Conservation (phyloP, 1,140 invertebrate genomes). For the Drosophila littoralis region DNA sequence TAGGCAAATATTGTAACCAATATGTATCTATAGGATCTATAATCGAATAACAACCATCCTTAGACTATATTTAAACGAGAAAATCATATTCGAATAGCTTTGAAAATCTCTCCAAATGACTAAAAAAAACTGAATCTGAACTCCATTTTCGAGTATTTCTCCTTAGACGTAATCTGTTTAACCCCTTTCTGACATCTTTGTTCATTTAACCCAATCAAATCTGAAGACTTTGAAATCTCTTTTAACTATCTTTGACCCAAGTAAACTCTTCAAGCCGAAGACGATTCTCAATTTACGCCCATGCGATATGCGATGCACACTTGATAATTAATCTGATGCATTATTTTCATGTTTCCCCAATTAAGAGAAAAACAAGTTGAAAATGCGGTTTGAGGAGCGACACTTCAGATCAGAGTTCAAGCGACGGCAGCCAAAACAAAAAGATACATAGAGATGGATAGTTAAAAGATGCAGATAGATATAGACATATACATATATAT, state of each 20-base stretch:
- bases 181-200: constrained; percentile 14
- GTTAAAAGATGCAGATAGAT: neutral
- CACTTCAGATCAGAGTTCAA: constrained; percentile 52
- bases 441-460: constrained; percentile 16
- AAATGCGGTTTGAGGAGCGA: constrained; percentile 24
- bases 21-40: too few relatives aligned
- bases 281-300: constrained; percentile 19
- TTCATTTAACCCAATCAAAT: constrained; percentile 21
- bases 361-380: constrained; percentile 41
- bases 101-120: too few relatives aligned
- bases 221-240: constrained; percentile 44
- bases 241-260: constrained; percentile 70
- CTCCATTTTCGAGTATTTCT: neutral
- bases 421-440: constrained; percentile 55
- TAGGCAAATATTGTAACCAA: too few relatives aligned
- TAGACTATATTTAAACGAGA: too few relatives aligned
- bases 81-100: too few relatives aligned
- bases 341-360: constrained; percentile 61
- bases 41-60: too few relatives aligned
- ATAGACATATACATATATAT: neutral
- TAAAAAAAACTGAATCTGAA: too few relatives aligned
- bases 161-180: constrained; percentile 25
- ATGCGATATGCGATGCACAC: too few relatives aligned
- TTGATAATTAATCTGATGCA: constrained; percentile 50
- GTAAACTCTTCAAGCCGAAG: constrained; percentile 22